phyloP scores from a whole-genome alignment of 1,140 invertebrate genomes.

The Nebria ingens region DNA sequence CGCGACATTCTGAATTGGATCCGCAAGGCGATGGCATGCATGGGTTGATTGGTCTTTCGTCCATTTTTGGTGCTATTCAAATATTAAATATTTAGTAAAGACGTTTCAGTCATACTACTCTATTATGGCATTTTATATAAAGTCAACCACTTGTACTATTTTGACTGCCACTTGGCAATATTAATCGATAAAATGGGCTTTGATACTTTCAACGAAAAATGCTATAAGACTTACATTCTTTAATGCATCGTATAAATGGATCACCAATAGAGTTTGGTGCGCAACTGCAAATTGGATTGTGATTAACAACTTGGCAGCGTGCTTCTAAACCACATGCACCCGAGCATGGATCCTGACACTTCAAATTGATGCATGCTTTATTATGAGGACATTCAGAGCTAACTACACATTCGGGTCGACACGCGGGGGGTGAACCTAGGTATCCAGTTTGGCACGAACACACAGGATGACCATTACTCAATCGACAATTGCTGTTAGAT shows the following conservation, averaged over 20 bases:
- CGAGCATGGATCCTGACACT: slow-evolving; percentile 71
- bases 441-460: slow-evolving; percentile 70
- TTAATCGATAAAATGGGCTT: slow-evolving; percentile 13
- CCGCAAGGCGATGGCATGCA: slow-evolving; percentile 75
- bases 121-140: neutral
- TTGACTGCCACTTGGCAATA: neutral
- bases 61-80: neutral
- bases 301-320: slow-evolving; percentile 66
- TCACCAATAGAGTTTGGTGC: slow-evolving; percentile 63
- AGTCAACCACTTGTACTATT: slow-evolving; percentile 1
- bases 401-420: slow-evolving; percentile 68
- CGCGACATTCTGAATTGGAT: slow-evolving; percentile 64
- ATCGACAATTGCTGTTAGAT: slow-evolving; percentile 64
- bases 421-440: slow-evolving; percentile 62
- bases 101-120: neutral
- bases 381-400: slow-evolving; percentile 63
- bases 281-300: slow-evolving; percentile 78
- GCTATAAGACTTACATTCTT: slow-evolving; percentile 47
- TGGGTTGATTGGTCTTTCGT: slow-evolving; percentile 40
- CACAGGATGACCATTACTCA: slow-evolving; percentile 55
- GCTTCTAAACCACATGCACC: slow-evolving; percentile 70
- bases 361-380: slow-evolving; percentile 66
- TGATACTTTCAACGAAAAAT: slow-evolving; percentile 17
- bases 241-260: slow-evolving; percentile 66
- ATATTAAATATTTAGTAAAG: neutral